Conservation (phyloP, 2,113 vertebrate genomes). For the Arvicanthis niloticus region DNA sequence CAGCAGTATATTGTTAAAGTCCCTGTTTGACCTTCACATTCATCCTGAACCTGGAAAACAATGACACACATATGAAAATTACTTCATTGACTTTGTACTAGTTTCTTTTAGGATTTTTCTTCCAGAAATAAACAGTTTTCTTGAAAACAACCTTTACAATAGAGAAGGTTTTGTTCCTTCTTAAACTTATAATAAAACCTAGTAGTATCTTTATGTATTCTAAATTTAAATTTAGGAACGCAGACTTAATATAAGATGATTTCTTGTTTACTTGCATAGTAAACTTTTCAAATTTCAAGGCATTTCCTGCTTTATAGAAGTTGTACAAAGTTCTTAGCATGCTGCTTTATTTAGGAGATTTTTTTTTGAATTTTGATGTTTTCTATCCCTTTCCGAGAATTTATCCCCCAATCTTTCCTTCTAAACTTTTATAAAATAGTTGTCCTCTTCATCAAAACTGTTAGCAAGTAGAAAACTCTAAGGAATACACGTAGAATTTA, state of each 20-base stretch:
- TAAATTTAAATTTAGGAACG: constrained; percentile 79
- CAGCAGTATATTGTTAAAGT: background rate
- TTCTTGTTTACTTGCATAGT: constrained; percentile 50
- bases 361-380: constrained; percentile 56
- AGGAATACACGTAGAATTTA: background rate
- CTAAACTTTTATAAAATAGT: background rate
- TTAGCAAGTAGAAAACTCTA: background rate
- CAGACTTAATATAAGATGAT: constrained; percentile 34
- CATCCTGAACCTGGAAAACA: background rate
- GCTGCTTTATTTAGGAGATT: constrained; percentile 36
- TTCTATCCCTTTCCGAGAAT: background rate
- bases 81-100: background rate
- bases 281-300: constrained; percentile 60
- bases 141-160: constrained; percentile 56
- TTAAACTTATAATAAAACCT: constrained; percentile 68
- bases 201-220: constrained; percentile 53
- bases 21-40: constrained; percentile 5
- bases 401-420: constrained; percentile 5
- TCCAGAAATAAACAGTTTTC: constrained; percentile 41
- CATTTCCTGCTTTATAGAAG: constrained; percentile 37
- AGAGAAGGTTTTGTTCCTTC: constrained; percentile 55
- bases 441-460: background rate
- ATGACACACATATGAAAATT: background rate
- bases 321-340: constrained; percentile 36
- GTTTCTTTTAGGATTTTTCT: background rate